Conservation (phyloP, 2,888 invertebrate genomes). For the Cataglyphis livida region DNA sequence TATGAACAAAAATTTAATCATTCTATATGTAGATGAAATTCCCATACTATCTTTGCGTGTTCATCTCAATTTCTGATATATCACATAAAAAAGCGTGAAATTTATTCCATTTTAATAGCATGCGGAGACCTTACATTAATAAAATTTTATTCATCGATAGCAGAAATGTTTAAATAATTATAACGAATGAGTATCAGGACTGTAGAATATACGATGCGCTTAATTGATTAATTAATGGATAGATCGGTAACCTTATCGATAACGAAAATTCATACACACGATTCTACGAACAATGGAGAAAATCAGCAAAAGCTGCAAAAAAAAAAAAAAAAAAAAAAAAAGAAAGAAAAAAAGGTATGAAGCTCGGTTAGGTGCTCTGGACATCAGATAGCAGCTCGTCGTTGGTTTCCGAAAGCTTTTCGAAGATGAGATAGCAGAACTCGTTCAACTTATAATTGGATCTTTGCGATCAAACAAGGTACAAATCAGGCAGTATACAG, state of each 20-base stretch:
- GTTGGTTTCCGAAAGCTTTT: conserved; percentile 14
- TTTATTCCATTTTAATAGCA: background rate
- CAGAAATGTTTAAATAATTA: background rate
- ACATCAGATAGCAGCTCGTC: background rate
- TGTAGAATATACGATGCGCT: background rate
- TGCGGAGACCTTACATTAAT: background rate
- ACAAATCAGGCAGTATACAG: conserved; percentile 43
- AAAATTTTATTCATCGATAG: background rate
- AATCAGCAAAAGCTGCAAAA: background rate
- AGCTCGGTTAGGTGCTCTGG: conserved; percentile 7
- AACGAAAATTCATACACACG: background rate
- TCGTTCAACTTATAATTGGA: conserved; percentile 70
- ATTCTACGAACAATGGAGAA: background rate
- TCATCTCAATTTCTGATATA: conserved; percentile 10
- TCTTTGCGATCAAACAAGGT: conserved; percentile 42
- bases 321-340: background rate
- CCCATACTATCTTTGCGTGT: background rate
- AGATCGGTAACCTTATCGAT: background rate
- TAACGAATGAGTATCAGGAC: background rate
- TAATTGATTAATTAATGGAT: background rate
- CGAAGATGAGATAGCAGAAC: conserved; percentile 28
- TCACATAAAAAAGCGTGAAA: background rate
- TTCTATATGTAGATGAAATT: conserved; percentile 5
- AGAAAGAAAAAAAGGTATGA: background rate
- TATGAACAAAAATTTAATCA: conserved; percentile 22